Conservation (phyloP, 2,113 vertebrate species). For the Potamarius usumacintae region DNA sequence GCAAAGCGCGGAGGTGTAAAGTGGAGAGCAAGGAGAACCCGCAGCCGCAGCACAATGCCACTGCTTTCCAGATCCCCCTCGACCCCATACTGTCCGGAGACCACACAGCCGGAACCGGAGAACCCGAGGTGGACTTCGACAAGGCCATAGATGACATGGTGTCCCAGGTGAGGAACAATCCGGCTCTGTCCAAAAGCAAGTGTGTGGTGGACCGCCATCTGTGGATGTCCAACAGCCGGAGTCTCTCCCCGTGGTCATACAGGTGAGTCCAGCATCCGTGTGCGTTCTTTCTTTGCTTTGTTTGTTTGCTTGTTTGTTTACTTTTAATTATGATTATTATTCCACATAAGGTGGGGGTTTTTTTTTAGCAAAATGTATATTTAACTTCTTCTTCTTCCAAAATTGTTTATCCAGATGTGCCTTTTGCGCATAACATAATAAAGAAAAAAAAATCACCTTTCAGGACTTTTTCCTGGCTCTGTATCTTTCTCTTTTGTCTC, state of each 20-base stretch:
- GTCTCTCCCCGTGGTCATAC: slow-evolving; percentile 84
- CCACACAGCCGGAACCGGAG: slow-evolving; percentile 35
- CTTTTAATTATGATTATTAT: not conserved
- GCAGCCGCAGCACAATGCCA: slow-evolving; percentile 39
- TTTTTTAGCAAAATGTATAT: not conserved
- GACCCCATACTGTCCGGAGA: slow-evolving; percentile 55
- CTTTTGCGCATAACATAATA: no score
- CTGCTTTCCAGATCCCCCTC: slow-evolving; percentile 47
- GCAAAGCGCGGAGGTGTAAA: slow-evolving; percentile 43
- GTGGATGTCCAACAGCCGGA: slow-evolving; percentile 82
- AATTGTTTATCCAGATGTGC: not conserved
- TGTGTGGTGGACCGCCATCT: slow-evolving; percentile 81
- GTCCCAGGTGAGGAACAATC: slow-evolving; percentile 76
- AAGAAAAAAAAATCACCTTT: no score
- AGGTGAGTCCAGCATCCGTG: slow-evolving; percentile 65
- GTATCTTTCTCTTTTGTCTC: no score
- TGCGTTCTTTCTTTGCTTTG: not conserved
- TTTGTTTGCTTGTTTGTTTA: not conserved
- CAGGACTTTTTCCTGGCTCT: no score
- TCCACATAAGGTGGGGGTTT: no score
- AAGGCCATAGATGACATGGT: slow-evolving; percentile 81
- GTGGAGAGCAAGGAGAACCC: slow-evolving; percentile 39
- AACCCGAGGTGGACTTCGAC: slow-evolving; percentile 75
- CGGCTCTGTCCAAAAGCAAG: slow-evolving; percentile 69
- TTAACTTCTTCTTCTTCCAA: not conserved